Evolutionary conservation across 2,888 invertebrate genomes (phyloP).

Genomic region (Dryocosmus kuriphilus): DNA sequence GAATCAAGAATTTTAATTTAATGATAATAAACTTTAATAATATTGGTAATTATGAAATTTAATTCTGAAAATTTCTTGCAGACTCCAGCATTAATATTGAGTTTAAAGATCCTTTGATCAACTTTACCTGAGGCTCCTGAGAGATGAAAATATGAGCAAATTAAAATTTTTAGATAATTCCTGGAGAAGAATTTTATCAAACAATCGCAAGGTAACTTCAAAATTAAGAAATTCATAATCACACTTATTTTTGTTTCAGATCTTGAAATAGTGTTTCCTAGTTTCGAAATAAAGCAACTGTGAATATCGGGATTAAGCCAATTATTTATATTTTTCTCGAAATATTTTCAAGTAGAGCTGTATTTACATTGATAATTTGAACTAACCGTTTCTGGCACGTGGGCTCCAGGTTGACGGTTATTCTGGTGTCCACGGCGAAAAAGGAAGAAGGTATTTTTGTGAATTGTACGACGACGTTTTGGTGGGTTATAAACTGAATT

Average conservation of each 20-base stretch:
- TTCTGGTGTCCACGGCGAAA: conserved; percentile 67
- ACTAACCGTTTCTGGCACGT: conserved; percentile 76
- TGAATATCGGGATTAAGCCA: no score
- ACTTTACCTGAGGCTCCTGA: no score
- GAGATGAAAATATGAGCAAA: no score
- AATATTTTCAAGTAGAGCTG: no score
- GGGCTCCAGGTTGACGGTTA: conserved; percentile 76
- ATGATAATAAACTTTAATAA: conserved; percentile 3
- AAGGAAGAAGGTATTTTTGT: conserved; percentile 41
- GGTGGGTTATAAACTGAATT: neutral
- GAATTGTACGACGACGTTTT: neutral
- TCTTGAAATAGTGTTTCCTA: no score
- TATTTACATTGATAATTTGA: neutral
- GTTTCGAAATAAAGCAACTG: no score
- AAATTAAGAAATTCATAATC: no score
- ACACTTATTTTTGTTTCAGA: no score
- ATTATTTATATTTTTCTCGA: no score
- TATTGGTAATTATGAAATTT: neutral
- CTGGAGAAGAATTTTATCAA: no score
- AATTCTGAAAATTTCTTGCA: neutral
- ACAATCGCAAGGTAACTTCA: no score
- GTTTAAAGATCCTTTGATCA: neutral
- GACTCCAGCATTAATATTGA: neutral
- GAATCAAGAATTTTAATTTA: neutral
- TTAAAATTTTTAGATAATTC: no score